A percentile compares a stretch with the other conserved stretches of the same genome.
Evolutionary conservation across 2,888 invertebrate genomes (phyloP).

Genomic region (Ditula angustiorana): DNA sequence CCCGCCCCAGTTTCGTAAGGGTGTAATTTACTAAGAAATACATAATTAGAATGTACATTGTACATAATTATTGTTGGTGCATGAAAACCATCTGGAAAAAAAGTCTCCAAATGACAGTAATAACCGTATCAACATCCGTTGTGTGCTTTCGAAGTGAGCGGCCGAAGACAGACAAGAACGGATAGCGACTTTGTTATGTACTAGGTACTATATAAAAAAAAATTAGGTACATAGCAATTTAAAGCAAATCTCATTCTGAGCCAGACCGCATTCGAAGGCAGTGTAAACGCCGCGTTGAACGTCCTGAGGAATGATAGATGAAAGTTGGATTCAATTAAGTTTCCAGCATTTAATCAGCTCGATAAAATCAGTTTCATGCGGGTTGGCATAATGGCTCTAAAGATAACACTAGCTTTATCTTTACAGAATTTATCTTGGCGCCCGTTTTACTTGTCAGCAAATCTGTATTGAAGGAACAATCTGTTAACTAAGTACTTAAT

Average conservation of each 20-base stretch:
- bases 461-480: not conserved
- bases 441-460: slow-evolving; percentile 1
- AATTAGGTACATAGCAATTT: not conserved
- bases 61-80: too few relatives aligned
- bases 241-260: slow-evolving; percentile 1
- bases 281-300: not conserved
- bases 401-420: slow-evolving; percentile 8
- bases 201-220: too few relatives aligned
- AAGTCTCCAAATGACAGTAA: too few relatives aligned
- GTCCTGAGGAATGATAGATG: slow-evolving; percentile 23
- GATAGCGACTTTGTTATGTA: too few relatives aligned
- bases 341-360: slow-evolving; percentile 40
- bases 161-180: too few relatives aligned
- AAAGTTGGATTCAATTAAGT: slow-evolving; percentile 41
- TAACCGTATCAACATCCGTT: too few relatives aligned
- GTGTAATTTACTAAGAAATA: too few relatives aligned
- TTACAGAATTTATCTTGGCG: not conserved
- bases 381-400: slow-evolving; percentile 21
- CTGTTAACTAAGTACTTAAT: not conserved
- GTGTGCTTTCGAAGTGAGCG: too few relatives aligned
- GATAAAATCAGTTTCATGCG: slow-evolving; percentile 40
- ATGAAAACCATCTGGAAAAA: too few relatives aligned
- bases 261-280: not conserved
- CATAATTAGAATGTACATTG: too few relatives aligned
- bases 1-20: too few relatives aligned